Evolutionary conservation across 2,888 invertebrate genomes (phyloP).

Genomic region (Lycaena phlaeas): DNA sequence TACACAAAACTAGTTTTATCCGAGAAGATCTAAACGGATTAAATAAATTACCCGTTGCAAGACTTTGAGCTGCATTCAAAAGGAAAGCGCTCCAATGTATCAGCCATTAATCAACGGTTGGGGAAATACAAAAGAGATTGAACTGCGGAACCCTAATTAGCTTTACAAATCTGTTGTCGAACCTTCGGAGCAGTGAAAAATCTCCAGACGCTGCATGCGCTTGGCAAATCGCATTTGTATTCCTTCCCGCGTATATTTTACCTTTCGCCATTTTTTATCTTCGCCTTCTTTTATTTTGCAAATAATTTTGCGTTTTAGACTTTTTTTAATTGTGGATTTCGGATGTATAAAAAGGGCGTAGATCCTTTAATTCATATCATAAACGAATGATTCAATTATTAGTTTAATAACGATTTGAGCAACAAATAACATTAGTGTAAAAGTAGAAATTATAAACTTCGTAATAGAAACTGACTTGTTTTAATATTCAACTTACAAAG

Average conservation of each 20-base stretch:
- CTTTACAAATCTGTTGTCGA: conserved; percentile 20
- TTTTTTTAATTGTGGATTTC: too few relatives aligned
- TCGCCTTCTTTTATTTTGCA: background rate
- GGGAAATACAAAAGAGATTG: conserved; percentile 14
- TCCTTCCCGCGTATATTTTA: conserved; percentile 4
- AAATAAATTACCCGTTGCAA: conserved; percentile 6
- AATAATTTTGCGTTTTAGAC: background rate
- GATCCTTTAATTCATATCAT: too few relatives aligned
- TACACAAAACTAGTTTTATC: background rate
- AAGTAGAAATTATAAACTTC: too few relatives aligned
- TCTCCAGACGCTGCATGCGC: conserved; percentile 12
- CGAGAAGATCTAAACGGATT: background rate
- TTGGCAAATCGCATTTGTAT: conserved; percentile 1
- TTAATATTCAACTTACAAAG: too few relatives aligned
- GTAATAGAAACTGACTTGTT: too few relatives aligned
- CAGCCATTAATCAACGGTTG: conserved; percentile 18
- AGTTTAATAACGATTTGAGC: too few relatives aligned
- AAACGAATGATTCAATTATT: too few relatives aligned
- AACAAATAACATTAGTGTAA: too few relatives aligned
- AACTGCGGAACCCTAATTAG: conserved; percentile 20
- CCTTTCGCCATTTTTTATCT: conserved; percentile 1
- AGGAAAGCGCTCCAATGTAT: conserved; percentile 14
- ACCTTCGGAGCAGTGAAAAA: conserved; percentile 22
- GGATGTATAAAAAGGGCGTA: background rate
- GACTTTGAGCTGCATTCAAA: conserved; percentile 12